Base-by-base conservation (phyloP, 2,113 vertebrate genomes). In the Spermophilus dauricus region DNA sequence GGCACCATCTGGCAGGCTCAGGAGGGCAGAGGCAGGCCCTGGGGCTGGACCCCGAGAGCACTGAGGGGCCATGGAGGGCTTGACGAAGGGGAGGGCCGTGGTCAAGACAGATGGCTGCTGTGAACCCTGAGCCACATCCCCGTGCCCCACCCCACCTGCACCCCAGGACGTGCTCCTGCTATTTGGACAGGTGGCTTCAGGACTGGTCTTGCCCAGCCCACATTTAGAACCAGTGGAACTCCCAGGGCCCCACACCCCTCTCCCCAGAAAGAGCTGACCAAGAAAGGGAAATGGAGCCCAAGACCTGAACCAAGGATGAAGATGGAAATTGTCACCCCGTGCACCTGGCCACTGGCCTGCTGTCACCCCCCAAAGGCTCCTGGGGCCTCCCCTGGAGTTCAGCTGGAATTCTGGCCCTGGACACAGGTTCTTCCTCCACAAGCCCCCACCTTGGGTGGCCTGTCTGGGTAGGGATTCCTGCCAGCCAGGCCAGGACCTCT, bases 181-280 rank as follows among this genome's bases (percentile, higher is more conserved):
- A 26, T 56, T 39, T 10, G 9, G 22, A 92, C 13, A 76, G 12
- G n/a, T 9, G 0, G 42, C 22, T 7, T 76, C 58, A 26, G 28
- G 30, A 76, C 32, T 2, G 53, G 8, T 18, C 24, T 39, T 32
- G 24, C 13, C 16, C 45, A 16, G 30, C 4, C 28, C 51, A 65
- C 22, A 4, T 30, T 63, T 13, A 45, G 37, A 37, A 69, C 70
- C 30, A 9, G 2, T 30, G 17, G 61, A 16, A 6, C 37, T 56
- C 48, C 22, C 6, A 72, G 94, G 37, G 86, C 22, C 63, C 32
- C 6, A 30, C 48, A 7, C 53, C 26, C 39, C 2, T 45, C 20
- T 1, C 1, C 28, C 70, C 26, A 3, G 4, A 3, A 5, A 0
- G 18, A 42, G 39, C 45, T 8, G 1, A n/a, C 22, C 13, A 1